These are phyloP conservation scores for Siniperca scherzeri DNA, from an alignment of 2,797 vertebrate genomes.

Conservation along the genomic window DNA sequence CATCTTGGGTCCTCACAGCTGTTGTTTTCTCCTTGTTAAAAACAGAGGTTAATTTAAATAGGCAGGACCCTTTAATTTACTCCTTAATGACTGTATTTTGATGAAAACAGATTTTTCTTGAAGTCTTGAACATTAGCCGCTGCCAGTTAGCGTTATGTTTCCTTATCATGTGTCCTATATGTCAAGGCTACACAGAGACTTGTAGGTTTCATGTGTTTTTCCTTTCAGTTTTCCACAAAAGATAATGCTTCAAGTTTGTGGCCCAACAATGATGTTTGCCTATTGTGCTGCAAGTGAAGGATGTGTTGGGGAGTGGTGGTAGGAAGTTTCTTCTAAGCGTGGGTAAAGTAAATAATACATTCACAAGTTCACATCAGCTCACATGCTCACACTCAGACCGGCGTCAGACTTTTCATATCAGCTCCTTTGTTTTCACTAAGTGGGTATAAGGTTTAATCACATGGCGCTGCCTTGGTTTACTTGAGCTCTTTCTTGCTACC, in stretches of 20 bases:
- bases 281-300: slow-evolving; percentile 61
- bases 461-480: slow-evolving; percentile 30
- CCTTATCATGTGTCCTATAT: slow-evolving; percentile 37
- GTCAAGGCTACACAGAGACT: slow-evolving; percentile 39
- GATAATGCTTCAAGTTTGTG: slow-evolving; percentile 48
- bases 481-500: slow-evolving; percentile 45
- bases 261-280: slow-evolving; percentile 41
- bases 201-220: slow-evolving; percentile 42
- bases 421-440: slow-evolving; percentile 51
- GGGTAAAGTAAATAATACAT: slow-evolving; percentile 69
- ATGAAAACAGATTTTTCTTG: neutral
- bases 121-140: slow-evolving; percentile 25
- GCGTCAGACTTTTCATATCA: slow-evolving; percentile 57
- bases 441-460: slow-evolving; percentile 44
- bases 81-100: neutral
- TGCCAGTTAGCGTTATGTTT: slow-evolving; percentile 25
- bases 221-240: slow-evolving; percentile 49
- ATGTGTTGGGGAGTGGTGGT: slow-evolving; percentile 62
- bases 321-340: slow-evolving; percentile 59
- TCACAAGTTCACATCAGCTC: slow-evolving; percentile 47
- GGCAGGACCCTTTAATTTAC: slow-evolving; percentile 16
- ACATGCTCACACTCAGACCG: slow-evolving; percentile 26
- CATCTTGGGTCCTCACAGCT: neutral
- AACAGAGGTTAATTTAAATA: slow-evolving; percentile 17
- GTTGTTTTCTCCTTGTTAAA: slow-evolving; percentile 1